These are phyloP conservation scores for Endotricha flammealis DNA, from an alignment of 2,888 invertebrate genomes.

Conservation along the genomic window DNA sequence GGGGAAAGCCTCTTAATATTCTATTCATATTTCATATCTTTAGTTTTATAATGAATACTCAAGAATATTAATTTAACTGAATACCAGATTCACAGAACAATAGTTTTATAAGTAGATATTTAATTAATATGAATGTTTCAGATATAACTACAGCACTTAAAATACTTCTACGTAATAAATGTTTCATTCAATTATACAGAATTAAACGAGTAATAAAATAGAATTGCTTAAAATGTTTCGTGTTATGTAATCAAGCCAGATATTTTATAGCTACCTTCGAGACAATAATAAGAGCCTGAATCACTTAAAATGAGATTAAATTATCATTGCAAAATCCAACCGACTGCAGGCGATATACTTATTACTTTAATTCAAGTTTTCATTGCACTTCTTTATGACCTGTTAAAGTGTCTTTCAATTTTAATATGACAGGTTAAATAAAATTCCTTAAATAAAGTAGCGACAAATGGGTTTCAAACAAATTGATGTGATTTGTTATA, in stretches of 20 bases:
- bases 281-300: slow-evolving; percentile 50
- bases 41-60: no score
- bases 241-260: slow-evolving; percentile 37
- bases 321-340: slow-evolving; percentile 71
- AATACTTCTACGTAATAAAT: slow-evolving; percentile 1
- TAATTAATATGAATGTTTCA: not conserved
- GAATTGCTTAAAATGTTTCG: slow-evolving; percentile 33
- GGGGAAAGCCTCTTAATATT: no score
- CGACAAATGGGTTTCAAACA: no score
- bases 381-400: slow-evolving; percentile 16
- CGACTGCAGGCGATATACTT: slow-evolving; percentile 32
- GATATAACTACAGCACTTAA: slow-evolving; percentile 1
- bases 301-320: slow-evolving; percentile 67
- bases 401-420: slow-evolving; percentile 5
- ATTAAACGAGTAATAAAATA: slow-evolving; percentile 38
- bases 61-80: no score
- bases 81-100: no score
- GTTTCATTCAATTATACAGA: slow-evolving; percentile 23
- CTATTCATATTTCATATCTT: no score
- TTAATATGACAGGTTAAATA: no score
- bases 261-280: slow-evolving; percentile 49
- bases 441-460: no score
- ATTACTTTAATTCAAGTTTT: slow-evolving; percentile 39
- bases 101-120: not conserved
- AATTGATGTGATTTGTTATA: no score